A percentile compares a stretch with the other conserved stretches of the same genome.
These are phyloP conservation scores for Sphinx pinastri DNA, from an alignment of 2,888 invertebrate genomes.

Conservation along the genomic window DNA sequence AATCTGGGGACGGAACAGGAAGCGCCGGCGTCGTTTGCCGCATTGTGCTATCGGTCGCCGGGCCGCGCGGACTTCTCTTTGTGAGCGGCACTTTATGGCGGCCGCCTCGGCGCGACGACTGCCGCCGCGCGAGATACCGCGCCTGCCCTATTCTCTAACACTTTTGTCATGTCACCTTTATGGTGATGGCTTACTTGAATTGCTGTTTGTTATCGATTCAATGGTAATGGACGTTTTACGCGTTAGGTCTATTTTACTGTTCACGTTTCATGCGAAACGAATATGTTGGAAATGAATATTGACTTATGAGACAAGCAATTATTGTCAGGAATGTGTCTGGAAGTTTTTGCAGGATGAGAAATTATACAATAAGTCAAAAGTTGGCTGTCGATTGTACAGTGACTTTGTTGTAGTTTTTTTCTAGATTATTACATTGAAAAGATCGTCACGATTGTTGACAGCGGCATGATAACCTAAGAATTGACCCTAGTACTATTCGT, in stretches of 20 bases:
- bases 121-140: conserved; percentile 63
- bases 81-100: conserved; percentile 76
- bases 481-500: no score
- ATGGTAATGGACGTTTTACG: conserved; percentile 25
- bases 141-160: conserved; percentile 64
- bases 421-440: no score
- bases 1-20: conserved; percentile 82
- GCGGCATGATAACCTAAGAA: no score
- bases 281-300: background rate
- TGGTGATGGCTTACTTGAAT: conserved; percentile 55
- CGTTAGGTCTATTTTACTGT: background rate
- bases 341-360: no score
- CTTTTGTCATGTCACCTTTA: conserved; percentile 76
- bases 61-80: conserved; percentile 79
- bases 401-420: no score
- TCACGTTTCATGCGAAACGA: background rate
- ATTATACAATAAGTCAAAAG: no score
- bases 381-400: no score
- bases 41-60: conserved; percentile 81
- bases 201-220: conserved; percentile 12
- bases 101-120: conserved; percentile 59
- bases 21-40: conserved; percentile 82
- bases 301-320: no score
- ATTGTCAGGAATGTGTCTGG: no score
- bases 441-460: no score